Percentiles rank a stretch among this genome's conserved stretches.
These are phyloP conservation scores for Erebia ligea DNA, from an alignment of 2,888 invertebrate species.

Conservation along the genomic window DNA sequence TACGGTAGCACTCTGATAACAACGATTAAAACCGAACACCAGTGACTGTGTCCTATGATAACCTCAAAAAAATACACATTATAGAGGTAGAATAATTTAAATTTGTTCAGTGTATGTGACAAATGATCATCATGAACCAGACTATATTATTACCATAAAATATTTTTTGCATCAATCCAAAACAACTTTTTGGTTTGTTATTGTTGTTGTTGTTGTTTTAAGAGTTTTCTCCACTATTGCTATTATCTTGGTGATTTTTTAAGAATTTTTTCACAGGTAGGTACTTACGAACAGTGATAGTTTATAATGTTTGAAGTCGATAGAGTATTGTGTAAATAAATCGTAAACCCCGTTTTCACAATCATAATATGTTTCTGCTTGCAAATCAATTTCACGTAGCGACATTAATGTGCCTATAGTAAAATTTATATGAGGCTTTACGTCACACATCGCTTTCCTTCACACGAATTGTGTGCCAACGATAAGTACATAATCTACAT, in stretches of 20 bases:
- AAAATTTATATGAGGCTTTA: constrained; percentile 81
- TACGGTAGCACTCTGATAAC: constrained; percentile 28
- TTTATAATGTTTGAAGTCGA: constrained; percentile 71
- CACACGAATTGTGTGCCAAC: constrained; percentile 62
- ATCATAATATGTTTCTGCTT: constrained; percentile 83
- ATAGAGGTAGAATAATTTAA: background rate
- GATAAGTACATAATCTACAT: constrained; percentile 50
- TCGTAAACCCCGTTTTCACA: constrained; percentile 83
- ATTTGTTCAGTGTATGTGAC: background rate
- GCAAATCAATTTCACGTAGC: constrained; percentile 83
- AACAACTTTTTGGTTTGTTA: background rate
- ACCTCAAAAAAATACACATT: too few species aligned
- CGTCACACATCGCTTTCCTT: constrained; percentile 74
- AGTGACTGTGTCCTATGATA: too few species aligned
- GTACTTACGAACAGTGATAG: constrained; percentile 57
- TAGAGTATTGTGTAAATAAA: constrained; percentile 81
- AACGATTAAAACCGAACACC: background rate
- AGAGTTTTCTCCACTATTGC: background rate
- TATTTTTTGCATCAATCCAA: background rate
- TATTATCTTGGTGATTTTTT: background rate
- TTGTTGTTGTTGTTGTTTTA: background rate
- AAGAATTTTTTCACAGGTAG: constrained; percentile 18
- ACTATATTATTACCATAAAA: background rate
- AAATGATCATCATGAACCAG: background rate
- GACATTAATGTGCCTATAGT: constrained; percentile 82